These are phyloP conservation scores for Dolichotis patagonum DNA, from an alignment of 2,113 vertebrate species.

Conservation along the genomic window DNA sequence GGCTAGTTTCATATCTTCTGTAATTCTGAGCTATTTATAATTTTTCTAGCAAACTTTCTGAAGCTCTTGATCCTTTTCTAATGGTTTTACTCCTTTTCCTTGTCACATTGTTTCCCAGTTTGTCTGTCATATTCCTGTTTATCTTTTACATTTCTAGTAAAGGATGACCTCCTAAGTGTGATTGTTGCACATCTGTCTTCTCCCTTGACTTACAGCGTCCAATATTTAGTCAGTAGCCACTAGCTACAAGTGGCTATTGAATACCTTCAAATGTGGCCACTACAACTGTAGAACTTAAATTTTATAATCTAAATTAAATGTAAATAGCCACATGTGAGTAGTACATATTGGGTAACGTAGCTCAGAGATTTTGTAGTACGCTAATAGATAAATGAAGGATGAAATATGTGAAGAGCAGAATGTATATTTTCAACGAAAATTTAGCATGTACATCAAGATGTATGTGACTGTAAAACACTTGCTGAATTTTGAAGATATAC, in stretches of 20 bases:
- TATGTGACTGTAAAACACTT: not conserved
- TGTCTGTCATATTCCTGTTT: constrained; percentile 18
- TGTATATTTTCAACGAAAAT: not conserved
- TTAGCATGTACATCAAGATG: not conserved
- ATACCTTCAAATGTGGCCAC: not conserved
- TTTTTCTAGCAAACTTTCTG: constrained; percentile 13
- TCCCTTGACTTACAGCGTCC: not conserved
- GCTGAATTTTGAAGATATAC: not conserved
- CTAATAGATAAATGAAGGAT: not conserved
- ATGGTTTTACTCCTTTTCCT: not conserved
- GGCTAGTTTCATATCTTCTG: not conserved
- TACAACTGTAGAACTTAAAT: not conserved
- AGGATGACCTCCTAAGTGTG: not conserved
- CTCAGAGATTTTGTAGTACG: not conserved
- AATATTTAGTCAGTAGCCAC: not conserved
- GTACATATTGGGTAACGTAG: not conserved
- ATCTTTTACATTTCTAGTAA: not conserved
- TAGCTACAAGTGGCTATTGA: not conserved
- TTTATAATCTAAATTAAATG: not conserved
- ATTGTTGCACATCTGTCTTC: not conserved
- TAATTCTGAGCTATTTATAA: not conserved
- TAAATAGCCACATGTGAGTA: not conserved
- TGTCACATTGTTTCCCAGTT: not conserved
- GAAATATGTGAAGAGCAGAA: not conserved
- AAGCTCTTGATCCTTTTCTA: not conserved